These are phyloP conservation scores for Catotricha subobsoleta DNA, from an alignment of 2,888 invertebrate species.

Conservation along the genomic window DNA sequence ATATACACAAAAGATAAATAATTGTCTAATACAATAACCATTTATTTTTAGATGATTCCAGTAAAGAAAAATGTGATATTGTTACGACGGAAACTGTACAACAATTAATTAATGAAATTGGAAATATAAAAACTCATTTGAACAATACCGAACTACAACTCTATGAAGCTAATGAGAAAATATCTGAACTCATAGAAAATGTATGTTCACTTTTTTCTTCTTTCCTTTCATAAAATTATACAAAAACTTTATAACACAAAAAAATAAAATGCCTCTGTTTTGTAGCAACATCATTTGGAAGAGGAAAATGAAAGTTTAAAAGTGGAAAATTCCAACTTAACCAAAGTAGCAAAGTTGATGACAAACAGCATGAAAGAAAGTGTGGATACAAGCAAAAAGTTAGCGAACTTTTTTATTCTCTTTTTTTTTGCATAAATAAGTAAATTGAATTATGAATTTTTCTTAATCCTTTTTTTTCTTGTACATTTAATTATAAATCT, in stretches of 20 bases:
- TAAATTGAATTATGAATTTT: not conserved
- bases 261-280: not conserved
- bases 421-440: not conserved
- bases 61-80: conserved; percentile 3
- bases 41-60: not conserved
- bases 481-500: not conserved
- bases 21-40: too few relatives aligned
- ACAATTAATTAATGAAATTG: conserved; percentile 23
- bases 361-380: conserved; percentile 30
- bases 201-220: conserved; percentile 16
- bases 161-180: conserved; percentile 30
- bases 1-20: too few relatives aligned
- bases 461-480: not conserved
- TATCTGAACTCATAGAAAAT: conserved; percentile 26
- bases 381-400: conserved; percentile 29
- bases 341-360: conserved; percentile 26
- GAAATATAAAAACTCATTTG: conserved; percentile 21
- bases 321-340: conserved; percentile 25
- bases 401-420: conserved; percentile 9
- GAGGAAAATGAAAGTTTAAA: conserved; percentile 27
- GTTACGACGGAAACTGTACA: conserved; percentile 18
- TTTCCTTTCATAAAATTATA: too few relatives aligned
- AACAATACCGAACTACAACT: conserved; percentile 25
- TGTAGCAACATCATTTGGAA: conserved; percentile 26
- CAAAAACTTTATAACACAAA: not conserved